Conservation (phyloP, 2,113 vertebrate species). For the Actenoides lindsayi region DNA sequence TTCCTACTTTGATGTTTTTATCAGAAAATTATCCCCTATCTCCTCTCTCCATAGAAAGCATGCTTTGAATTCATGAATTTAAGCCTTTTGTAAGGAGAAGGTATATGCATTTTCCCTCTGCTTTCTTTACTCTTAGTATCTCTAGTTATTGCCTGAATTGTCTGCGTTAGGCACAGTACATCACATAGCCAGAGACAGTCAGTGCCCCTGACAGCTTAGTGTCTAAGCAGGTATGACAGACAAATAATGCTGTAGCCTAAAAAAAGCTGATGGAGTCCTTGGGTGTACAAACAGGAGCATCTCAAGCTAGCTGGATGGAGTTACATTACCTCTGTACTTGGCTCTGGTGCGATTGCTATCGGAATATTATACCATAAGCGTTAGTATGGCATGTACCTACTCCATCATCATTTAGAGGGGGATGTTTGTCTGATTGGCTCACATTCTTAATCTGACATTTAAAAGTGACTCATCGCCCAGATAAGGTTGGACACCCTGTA, state of each 20-base stretch:
- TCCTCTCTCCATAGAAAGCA: slow-evolving; percentile 1
- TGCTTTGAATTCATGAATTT: slow-evolving; percentile 46
- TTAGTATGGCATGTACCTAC: background rate
- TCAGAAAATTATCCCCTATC: slow-evolving; percentile 57
- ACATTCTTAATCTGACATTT: background rate
- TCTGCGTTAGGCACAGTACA: background rate
- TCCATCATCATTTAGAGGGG: background rate
- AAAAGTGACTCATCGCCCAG: background rate
- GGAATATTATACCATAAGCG: background rate
- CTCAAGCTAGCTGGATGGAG: background rate
- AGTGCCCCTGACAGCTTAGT: background rate
- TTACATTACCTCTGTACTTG: background rate
- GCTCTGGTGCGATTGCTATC: background rate
- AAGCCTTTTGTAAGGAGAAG: background rate
- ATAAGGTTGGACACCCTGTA: background rate
- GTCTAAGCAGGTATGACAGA: background rate
- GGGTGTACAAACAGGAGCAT: background rate
- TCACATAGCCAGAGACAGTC: background rate
- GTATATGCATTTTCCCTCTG: background rate
- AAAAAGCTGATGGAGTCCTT: background rate
- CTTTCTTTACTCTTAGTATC: background rate
- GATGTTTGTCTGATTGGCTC: slow-evolving; percentile 17
- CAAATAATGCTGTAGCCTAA: background rate
- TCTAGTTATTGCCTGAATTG: slow-evolving; percentile 11
- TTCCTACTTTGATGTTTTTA: slow-evolving; percentile 47